A percentile compares a stretch with the other conserved stretches of the same genome.
Conservation (phyloP, 2,888 invertebrate species). For the Epistrophe grossulariae region DNA sequence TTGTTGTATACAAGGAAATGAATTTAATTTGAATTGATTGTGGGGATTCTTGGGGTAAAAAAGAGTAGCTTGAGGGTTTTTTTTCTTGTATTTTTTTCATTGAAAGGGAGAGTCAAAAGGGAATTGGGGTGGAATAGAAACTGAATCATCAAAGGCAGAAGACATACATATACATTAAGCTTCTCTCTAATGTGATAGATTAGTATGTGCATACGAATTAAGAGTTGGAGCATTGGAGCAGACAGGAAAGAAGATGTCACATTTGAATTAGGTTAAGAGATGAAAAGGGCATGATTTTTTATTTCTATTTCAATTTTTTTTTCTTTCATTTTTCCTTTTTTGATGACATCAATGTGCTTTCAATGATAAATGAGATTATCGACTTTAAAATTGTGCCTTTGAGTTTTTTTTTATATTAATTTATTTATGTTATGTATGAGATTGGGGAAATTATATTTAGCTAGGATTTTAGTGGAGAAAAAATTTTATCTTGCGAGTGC, state of each 20-base stretch:
- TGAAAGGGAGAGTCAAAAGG: conserved; percentile 37
- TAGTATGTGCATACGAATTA: conserved; percentile 57
- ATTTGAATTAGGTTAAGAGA: conserved; percentile 70
- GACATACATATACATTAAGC: conserved; percentile 43
- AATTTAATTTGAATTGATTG: conserved; percentile 72
- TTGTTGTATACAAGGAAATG: conserved; percentile 63
- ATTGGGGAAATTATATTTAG: not conserved
- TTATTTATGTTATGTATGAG: not conserved
- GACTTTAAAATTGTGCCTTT: conserved; percentile 35
- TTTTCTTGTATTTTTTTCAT: not conserved
- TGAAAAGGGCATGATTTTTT: conserved; percentile 42
- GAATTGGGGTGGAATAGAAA: conserved; percentile 67
- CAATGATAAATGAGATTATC: conserved; percentile 25
- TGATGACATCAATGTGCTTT: conserved; percentile 52
- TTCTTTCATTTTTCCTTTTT: not conserved
- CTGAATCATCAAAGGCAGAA: conserved; percentile 62
- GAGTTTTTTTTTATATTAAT: not conserved
- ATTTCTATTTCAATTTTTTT: not conserved
- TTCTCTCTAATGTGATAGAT: conserved; percentile 65
- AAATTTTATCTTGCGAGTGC: too few species aligned
- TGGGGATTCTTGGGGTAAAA: conserved; percentile 25
- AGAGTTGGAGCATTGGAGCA: conserved; percentile 40
- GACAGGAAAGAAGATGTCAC: conserved; percentile 39
- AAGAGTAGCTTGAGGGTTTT: not conserved
- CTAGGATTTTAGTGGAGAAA: not conserved